A percentile compares a stretch with the other conserved stretches of the same genome.
phyloP scores from a whole-genome alignment of 1,140 invertebrate species.

The Pseudomyrmex flavicornis region DNA sequence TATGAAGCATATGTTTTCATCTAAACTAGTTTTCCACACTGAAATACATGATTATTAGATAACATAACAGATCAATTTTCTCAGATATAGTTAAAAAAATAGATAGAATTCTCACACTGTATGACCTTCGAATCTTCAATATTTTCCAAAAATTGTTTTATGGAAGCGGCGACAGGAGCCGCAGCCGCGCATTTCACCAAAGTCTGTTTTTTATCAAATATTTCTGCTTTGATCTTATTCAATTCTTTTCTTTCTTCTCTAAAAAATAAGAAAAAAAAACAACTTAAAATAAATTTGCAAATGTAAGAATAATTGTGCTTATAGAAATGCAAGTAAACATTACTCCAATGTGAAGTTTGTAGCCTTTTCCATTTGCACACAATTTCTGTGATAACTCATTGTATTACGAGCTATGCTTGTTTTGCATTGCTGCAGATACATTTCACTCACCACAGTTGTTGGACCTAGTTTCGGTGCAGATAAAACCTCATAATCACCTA shows the following conservation, averaged over 20 bases:
- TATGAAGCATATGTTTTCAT: conserved; percentile 55
- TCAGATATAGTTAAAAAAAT: not conserved
- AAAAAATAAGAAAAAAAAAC: conserved; percentile 32
- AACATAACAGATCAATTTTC: not conserved
- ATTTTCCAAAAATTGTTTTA: conserved; percentile 72
- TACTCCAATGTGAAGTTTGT: conserved; percentile 67
- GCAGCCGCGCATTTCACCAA: conserved; percentile 48
- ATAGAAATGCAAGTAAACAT: conserved; percentile 31
- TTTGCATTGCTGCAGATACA: conserved; percentile 65
- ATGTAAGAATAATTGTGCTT: not conserved
- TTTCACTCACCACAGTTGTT: conserved; percentile 64
- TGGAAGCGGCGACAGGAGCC: conserved; percentile 69
- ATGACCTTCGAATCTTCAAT: conserved; percentile 74
- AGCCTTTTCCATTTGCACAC: conserved; percentile 59
- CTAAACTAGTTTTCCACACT: conserved; percentile 75
- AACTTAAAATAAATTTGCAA: not conserved
- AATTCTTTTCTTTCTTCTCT: conserved; percentile 68
- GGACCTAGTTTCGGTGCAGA: conserved; percentile 63
- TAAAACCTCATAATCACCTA: conserved; percentile 56
- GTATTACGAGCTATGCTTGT: conserved; percentile 44
- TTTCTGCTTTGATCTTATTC: conserved; percentile 62
- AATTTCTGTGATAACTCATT: conserved; percentile 48
- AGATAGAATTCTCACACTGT: conserved; percentile 65
- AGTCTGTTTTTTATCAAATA: conserved; percentile 71
- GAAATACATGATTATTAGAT: conserved; percentile 57